Evolutionary conservation across 1,140 invertebrate genomes (phyloP), one percentile per base, ranked within the genome.

Genomic region (Halyomorpha halys): DNA sequence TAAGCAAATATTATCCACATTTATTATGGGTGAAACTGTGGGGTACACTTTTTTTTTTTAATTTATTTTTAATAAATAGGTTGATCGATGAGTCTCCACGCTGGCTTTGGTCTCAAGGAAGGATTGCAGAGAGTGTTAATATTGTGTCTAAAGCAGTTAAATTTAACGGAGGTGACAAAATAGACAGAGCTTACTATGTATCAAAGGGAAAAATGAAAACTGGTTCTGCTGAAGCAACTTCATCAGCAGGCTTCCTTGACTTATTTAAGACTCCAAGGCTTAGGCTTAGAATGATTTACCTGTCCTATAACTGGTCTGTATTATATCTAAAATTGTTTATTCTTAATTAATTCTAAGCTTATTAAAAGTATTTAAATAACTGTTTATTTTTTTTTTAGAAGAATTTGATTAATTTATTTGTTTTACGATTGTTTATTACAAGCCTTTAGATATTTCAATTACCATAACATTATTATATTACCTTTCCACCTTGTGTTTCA

Each of bases 11-110:
- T n/a, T n/a, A n/a, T n/a, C n/a, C n/a, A n/a, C n/a, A n/a, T n/a
- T n/a, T n/a, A n/a, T n/a, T n/a, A n/a, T n/a, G n/a, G n/a, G n/a
- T n/a, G n/a, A n/a, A n/a, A n/a, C n/a, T n/a, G n/a, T n/a, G n/a
- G n/a, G n/a, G n/a, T n/a, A n/a, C n/a, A n/a, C n/a, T n/a, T n/a
- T n/a, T n/a, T n/a, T n/a, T n/a, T n/a, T n/a, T 49, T 19, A 49
- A 21, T 18, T 19, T 49, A 6, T 49, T 2, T 49, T 11, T 47
- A 19, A 49, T 49, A 8, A 44, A 62, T 30, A 63, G 54, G 47
- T 74, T 89, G 1, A 84, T 91, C 77, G 88, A 91, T 65, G 90
- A 92, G 75, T 91, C 88, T 3, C 87, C 89, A 0, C 79, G 89
- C 30, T 91, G 88, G 89, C 74, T 91, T 5, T 90, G 89, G 86